Percentiles rank a stretch among this genome's conserved stretches.
Conservation (phyloP, 92 coral and sea anemone species). For the Isaurus tuberculatus region DNA sequence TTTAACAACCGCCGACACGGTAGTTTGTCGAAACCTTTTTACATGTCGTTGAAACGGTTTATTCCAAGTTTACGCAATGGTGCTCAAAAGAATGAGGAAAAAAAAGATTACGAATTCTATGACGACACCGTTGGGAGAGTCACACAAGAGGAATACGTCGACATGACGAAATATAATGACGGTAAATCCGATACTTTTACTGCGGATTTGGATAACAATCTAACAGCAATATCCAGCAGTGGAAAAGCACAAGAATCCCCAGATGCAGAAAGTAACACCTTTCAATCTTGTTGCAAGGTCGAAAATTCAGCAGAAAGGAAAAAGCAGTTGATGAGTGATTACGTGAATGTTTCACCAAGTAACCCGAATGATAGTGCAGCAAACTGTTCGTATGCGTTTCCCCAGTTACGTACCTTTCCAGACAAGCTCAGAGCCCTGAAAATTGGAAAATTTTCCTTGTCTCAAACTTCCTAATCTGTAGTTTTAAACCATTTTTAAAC, state of each 20-base stretch:
- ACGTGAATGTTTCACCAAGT: constrained; percentile 33
- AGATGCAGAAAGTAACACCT: neutral
- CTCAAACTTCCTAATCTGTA: neutral
- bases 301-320: neutral
- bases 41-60: constrained; percentile 35
- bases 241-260: neutral
- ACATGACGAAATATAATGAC: constrained; percentile 11
- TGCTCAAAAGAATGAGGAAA: neutral
- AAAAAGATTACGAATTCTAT: neutral
- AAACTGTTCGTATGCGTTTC: constrained; percentile 36
- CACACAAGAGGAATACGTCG: constrained; percentile 5
- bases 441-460: neutral
- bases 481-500: neutral
- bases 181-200: neutral
- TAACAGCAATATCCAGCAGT: neutral
- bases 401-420: constrained; percentile 15
- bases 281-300: neutral
- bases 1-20: neutral
- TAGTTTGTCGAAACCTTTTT: neutral
- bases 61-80: constrained; percentile 7
- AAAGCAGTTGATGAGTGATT: neutral
- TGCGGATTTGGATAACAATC: constrained; percentile 10
- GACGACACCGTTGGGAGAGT: constrained; percentile 19
- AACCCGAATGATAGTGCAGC: constrained; percentile 43
- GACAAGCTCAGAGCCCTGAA: neutral